phyloP scores from a whole-genome alignment of 2,113 vertebrate species.

The Chrysochloris asiatica region DNA sequence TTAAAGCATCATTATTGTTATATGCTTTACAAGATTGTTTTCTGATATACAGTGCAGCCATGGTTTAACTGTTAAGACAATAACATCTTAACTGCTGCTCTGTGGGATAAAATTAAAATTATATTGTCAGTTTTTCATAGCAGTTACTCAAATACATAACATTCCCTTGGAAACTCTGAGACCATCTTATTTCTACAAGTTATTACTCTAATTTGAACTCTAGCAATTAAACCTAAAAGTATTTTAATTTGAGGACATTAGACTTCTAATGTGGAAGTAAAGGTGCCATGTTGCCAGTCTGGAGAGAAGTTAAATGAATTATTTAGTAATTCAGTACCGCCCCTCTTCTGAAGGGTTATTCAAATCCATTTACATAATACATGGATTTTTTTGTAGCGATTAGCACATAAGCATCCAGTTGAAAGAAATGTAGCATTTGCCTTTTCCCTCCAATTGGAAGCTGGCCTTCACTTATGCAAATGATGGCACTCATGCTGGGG shows the following conservation, averaged over 20 bases:
- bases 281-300: neutral
- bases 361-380: constrained; percentile 50
- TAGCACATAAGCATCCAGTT: constrained; percentile 9
- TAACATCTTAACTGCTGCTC: neutral
- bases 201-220: neutral
- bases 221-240: constrained; percentile 3
- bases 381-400: constrained; percentile 28
- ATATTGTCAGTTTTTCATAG: constrained; percentile 14
- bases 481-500: neutral
- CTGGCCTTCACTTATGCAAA: constrained; percentile 51
- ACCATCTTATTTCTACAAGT: neutral
- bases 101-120: neutral
- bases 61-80: neutral
- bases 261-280: constrained; percentile 33
- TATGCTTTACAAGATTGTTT: neutral
- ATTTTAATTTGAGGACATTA: constrained; percentile 38
- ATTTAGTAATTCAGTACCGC: neutral
- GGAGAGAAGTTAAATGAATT: constrained; percentile 42
- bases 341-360: constrained; percentile 46
- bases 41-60: neutral
- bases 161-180: neutral
- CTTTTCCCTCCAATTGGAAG: constrained; percentile 23
- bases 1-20: neutral
- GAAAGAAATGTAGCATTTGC: constrained; percentile 28
- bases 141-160: neutral